phyloP scores from a whole-genome alignment of 2,888 invertebrate species.

The Rosalia funebris region DNA sequence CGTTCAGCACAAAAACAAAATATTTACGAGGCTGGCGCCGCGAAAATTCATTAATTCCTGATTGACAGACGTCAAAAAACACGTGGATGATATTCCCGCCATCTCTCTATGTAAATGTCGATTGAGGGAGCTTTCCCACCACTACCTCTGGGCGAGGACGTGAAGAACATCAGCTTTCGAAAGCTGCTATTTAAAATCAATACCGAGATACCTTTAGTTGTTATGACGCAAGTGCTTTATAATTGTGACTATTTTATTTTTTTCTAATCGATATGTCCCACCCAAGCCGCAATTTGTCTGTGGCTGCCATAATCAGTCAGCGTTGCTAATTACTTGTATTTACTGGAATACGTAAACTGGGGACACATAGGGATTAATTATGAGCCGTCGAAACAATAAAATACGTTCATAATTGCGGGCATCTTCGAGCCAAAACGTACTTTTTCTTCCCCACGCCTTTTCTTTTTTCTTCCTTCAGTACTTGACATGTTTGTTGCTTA shows the following conservation, averaged over 20 bases:
- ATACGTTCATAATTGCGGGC: no score
- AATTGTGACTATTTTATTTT: constrained; percentile 42
- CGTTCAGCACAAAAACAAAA: constrained; percentile 4
- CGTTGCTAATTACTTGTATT: no score
- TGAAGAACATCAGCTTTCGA: constrained; percentile 36
- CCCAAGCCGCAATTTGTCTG: no score
- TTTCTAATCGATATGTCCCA: constrained; percentile 46
- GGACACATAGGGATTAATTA: no score
- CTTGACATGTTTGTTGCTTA: no score
- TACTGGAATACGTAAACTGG: no score
- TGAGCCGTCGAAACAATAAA: no score
- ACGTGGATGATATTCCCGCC: constrained; percentile 59
- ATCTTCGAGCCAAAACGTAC: no score
- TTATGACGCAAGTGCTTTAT: constrained; percentile 50
- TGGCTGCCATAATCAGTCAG: no score
- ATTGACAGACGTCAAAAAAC: constrained; percentile 59
- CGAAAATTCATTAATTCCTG: constrained; percentile 39
- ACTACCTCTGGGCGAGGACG: constrained; percentile 38
- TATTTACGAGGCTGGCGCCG: neutral
- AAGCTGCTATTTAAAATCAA: constrained; percentile 51
- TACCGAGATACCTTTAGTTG: constrained; percentile 46
- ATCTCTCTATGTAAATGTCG: constrained; percentile 48
- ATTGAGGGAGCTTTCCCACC: constrained; percentile 41
- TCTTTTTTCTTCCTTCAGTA: no score
- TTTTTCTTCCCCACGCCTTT: no score